Evolutionary conservation across 2,888 invertebrate species (phyloP).

Genomic region (Sepiola atlantica): DNA sequence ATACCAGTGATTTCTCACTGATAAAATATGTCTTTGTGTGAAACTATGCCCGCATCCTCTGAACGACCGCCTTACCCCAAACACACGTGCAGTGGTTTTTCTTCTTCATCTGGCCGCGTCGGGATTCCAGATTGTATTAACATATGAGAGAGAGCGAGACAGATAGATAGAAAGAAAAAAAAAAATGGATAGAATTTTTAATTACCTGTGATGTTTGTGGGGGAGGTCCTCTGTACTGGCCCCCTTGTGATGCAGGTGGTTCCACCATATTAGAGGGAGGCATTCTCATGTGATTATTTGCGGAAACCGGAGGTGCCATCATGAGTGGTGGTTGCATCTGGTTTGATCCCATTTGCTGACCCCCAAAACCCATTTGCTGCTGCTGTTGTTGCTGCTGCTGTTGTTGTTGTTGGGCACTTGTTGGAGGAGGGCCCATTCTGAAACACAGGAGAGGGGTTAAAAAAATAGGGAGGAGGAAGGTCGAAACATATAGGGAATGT

Average conservation of each 20-base stretch:
- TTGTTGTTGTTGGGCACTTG: background rate
- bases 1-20: too few species aligned
- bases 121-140: too few species aligned
- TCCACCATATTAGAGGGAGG: background rate
- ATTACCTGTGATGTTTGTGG: background rate
- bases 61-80: too few species aligned
- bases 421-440: constrained; percentile 6
- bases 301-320: constrained; percentile 6
- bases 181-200: background rate
- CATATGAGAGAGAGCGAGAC: too few species aligned
- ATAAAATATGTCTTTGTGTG: too few species aligned
- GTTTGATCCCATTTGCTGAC: constrained; percentile 19
- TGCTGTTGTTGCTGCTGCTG: background rate
- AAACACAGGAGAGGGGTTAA: background rate
- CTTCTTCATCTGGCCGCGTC: too few species aligned
- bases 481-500: too few species aligned
- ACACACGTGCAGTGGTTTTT: too few species aligned
- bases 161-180: background rate
- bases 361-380: constrained; percentile 6
- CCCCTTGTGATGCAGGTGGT: background rate
- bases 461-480: too few species aligned
- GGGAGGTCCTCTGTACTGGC: background rate
- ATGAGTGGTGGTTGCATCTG: background rate
- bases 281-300: constrained; percentile 32
- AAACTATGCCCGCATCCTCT: too few species aligned